A percentile compares a stretch with the other conserved stretches of the same genome.
Conservation (phyloP, 2,113 vertebrate species). For the Eleginops maclovinus region DNA sequence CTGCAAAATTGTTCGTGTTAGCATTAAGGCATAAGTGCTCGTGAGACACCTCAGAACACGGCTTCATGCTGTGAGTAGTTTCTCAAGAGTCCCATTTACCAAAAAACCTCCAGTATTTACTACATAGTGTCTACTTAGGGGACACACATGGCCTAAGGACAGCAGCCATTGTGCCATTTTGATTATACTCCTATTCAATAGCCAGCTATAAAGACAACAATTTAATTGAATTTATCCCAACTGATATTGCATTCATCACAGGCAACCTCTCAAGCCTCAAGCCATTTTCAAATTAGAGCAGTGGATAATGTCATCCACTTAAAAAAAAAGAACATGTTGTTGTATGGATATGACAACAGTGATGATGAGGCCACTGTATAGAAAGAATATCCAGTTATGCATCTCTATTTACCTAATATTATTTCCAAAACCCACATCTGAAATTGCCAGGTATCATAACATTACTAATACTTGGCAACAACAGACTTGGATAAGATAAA, state of each 20-base stretch:
- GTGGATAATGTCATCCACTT: slow-evolving; percentile 45
- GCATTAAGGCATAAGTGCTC: slow-evolving; percentile 49
- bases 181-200: slow-evolving; percentile 44
- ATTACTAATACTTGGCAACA: background rate
- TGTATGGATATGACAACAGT: slow-evolving; percentile 29
- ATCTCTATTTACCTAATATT: background rate
- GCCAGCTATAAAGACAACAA: slow-evolving; percentile 32
- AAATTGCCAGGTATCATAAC: background rate
- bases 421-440: background rate
- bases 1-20: slow-evolving; percentile 40
- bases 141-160: slow-evolving; percentile 10
- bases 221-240: slow-evolving; percentile 48
- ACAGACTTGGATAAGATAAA: background rate
- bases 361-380: slow-evolving; percentile 8
- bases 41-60: slow-evolving; percentile 37
- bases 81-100: slow-evolving; percentile 1
- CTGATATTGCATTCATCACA: slow-evolving; percentile 38
- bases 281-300: slow-evolving; percentile 54
- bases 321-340: background rate
- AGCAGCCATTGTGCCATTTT: slow-evolving; percentile 6
- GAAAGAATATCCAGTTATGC: background rate
- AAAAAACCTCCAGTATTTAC: slow-evolving; percentile 14
- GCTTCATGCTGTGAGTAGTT: slow-evolving; percentile 21
- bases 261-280: slow-evolving; percentile 37
- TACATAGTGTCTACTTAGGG: slow-evolving; percentile 30